Evolutionary conservation across 1,140 invertebrate species (phyloP), one percentile per base, ranked within the genome.

Genomic region (Lordiphosa collinella): DNA sequence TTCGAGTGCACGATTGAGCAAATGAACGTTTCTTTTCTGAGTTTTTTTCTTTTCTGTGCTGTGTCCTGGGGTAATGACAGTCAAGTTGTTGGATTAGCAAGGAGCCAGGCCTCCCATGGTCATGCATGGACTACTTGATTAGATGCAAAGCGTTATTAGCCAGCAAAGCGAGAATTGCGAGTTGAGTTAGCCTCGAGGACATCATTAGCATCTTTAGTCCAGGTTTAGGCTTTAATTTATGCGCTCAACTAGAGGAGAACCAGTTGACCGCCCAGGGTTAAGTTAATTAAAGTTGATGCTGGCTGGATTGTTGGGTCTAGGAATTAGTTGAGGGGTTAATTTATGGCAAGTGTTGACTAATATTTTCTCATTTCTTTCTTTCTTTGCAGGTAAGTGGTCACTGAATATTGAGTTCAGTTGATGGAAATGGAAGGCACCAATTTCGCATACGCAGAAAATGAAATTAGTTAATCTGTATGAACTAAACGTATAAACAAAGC

Each of bases 1-100:
- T 82, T 82, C 78, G 78, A 85, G 78, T 85, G 78, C 78, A 82
- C 78, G 78, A 82, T 82, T 82, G 78, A 82, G 78, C 79, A 82
- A 82, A 82, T 85, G 72, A 82, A 82, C 66, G 66, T 29, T 84
- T 72, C 76, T 75, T 75, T 64, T 10, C 58, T 38, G 38, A 25
- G 32, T 46, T 40, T 12, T 44, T 12, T 16, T 29, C 9, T 9
- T 18, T 12, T 36, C 34, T 36, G 22, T 36, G 43, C 11, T 31
- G 18, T 13, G 32, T 67, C 46, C 70, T 31, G 72, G 66, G 63
- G 71, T 80, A 82, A 82, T 82, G 62, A 51, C 50, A 80, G 76
- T 67, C 66, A 82, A 80, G 76, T 76, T 82, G 76, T 82, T 70
- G 75, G 71, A 71, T 80, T 82, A 82, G 61, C 75, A 82, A 63